Evolutionary conservation across 2,888 invertebrate genomes (phyloP).

Genomic region (Tuberolachnus salignus): DNA sequence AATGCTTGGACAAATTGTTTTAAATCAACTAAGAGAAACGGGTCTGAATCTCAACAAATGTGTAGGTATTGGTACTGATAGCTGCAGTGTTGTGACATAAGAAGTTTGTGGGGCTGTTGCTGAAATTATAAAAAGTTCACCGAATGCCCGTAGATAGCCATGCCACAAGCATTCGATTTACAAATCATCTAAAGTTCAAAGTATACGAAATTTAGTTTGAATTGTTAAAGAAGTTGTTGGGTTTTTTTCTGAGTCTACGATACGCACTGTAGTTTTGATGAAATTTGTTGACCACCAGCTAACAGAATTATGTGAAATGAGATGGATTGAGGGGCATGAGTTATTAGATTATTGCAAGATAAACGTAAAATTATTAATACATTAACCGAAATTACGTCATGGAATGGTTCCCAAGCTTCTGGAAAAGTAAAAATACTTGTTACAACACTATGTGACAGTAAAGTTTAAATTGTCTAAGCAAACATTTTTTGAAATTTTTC

Average conservation of each 20-base stretch:
- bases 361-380: slow-evolving; percentile 28
- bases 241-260: slow-evolving; percentile 4
- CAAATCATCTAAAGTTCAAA: too few relatives aligned
- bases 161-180: too few relatives aligned
- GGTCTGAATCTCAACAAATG: too few relatives aligned
- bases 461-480: too few relatives aligned
- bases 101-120: too few relatives aligned
- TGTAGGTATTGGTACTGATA: too few relatives aligned
- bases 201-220: slow-evolving; percentile 12
- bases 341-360: slow-evolving; percentile 46
- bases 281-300: slow-evolving; percentile 56
- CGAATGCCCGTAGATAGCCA: too few relatives aligned
- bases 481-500: too few relatives aligned
- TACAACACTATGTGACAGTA: background rate
- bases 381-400: slow-evolving; percentile 41
- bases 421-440: slow-evolving; percentile 40
- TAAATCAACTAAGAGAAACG: too few relatives aligned
- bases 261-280: slow-evolving; percentile 7
- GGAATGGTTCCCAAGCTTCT: slow-evolving; percentile 26
- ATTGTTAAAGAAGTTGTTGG: slow-evolving; percentile 12
- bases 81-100: too few relatives aligned
- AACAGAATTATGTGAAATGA: slow-evolving; percentile 58
- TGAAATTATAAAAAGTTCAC: too few relatives aligned
- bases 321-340: slow-evolving; percentile 59
- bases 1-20: too few relatives aligned